phyloP scores from a whole-genome alignment of 2,888 invertebrate genomes.

The Campoplex nolae region DNA sequence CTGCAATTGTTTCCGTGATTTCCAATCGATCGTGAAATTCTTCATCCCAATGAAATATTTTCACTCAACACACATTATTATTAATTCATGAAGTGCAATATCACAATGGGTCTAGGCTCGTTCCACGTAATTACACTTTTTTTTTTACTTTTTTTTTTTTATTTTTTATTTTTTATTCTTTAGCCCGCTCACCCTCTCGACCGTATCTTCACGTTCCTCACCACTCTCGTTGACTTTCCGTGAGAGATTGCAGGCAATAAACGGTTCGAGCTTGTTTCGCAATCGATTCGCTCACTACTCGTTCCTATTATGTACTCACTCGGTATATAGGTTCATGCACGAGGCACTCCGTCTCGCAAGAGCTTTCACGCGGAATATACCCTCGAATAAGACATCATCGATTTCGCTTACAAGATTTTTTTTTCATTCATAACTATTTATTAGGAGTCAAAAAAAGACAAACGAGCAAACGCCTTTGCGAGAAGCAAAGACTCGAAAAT shows the following conservation, averaged over 20 bases:
- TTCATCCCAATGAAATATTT: background rate
- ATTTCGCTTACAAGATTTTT: background rate
- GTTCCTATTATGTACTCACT: constrained; percentile 17
- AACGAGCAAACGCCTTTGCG: background rate
- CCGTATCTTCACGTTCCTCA: constrained; percentile 38
- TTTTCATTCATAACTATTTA: background rate
- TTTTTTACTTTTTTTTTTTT: background rate
- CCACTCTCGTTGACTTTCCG: constrained; percentile 48
- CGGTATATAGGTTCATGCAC: background rate
- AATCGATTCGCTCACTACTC: constrained; percentile 58
- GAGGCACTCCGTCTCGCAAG: constrained; percentile 47
- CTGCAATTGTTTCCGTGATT: background rate
- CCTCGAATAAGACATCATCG: background rate
- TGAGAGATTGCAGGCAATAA: constrained; percentile 63
- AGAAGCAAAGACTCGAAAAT: background rate
- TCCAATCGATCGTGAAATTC: background rate
- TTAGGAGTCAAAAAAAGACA: background rate
- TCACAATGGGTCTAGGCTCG: background rate
- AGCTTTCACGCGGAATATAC: background rate
- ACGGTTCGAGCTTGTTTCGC: constrained; percentile 61
- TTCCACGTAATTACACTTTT: constrained; percentile 17
- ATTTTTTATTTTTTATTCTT: background rate
- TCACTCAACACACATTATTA: background rate
- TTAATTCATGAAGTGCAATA: background rate
- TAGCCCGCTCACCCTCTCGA: constrained; percentile 31